Conservation (phyloP, 2,797 vertebrate species). For the Synanceia verrucosa region DNA sequence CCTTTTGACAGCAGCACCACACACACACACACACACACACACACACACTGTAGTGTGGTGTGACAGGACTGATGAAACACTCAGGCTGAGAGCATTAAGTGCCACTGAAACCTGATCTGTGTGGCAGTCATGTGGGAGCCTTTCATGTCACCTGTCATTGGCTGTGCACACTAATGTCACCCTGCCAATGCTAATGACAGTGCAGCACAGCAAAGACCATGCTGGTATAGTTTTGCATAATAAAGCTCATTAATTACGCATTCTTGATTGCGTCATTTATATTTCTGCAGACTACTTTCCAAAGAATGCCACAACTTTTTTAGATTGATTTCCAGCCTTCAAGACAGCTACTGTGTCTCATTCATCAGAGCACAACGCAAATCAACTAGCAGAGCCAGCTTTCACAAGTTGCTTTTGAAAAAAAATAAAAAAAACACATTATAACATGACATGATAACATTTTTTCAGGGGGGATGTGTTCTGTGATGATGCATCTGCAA, state of each 20-base stretch:
- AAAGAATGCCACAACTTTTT: background rate
- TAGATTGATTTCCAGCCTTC: slow-evolving; percentile 30
- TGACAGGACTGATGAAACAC: slow-evolving; percentile 46
- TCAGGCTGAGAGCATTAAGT: slow-evolving; percentile 27
- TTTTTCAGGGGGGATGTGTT: background rate
- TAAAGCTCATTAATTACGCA: slow-evolving; percentile 1
- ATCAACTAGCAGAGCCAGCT: slow-evolving; percentile 7
- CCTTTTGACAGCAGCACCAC: slow-evolving; percentile 30
- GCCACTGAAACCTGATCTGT: slow-evolving; percentile 35
- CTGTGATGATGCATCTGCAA: background rate
- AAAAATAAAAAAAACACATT: no score
- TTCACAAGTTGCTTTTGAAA: slow-evolving; percentile 5
- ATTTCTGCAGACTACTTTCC: slow-evolving; percentile 18
- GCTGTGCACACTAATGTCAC: slow-evolving; percentile 38
- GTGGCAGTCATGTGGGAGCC: slow-evolving; percentile 17
- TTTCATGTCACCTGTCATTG: slow-evolving; percentile 63
- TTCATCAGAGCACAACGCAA: slow-evolving; percentile 37
- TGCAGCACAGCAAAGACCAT: slow-evolving; percentile 1
- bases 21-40: no score
- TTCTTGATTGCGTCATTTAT: background rate
- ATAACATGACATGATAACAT: no score
- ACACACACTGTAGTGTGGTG: no score
- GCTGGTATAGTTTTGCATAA: background rate
- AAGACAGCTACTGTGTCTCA: background rate
- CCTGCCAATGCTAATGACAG: slow-evolving; percentile 31